Evolutionary conservation across 2,113 vertebrate species (phyloP).

Genomic region (Saccopteryx bilineata): DNA sequence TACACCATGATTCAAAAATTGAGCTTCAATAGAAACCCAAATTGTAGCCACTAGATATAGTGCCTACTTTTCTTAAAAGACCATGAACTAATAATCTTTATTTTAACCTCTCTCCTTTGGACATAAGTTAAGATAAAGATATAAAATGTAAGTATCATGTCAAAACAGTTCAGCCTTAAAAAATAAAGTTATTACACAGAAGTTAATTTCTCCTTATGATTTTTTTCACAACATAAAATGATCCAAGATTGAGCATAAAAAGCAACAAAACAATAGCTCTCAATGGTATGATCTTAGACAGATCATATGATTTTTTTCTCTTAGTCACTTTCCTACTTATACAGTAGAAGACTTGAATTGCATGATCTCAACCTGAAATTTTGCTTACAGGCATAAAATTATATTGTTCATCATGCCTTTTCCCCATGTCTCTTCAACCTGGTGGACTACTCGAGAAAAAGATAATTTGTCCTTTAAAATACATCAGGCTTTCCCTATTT

Average conservation of each 20-base stretch:
- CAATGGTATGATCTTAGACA: neutral
- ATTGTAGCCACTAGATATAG: fast-evolving
- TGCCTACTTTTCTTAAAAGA: neutral
- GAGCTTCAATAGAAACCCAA: neutral
- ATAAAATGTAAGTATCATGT: neutral
- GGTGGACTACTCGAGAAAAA: neutral
- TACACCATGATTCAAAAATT: neutral
- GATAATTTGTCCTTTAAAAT: neutral
- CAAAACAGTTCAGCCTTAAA: neutral
- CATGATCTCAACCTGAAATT: neutral
- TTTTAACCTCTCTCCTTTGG: neutral
- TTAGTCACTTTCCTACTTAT: neutral
- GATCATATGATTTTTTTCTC: neutral
- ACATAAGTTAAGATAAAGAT: neutral
- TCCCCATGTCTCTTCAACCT: neutral
- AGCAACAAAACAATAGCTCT: neutral
- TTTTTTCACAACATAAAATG: neutral
- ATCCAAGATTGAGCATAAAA: neutral
- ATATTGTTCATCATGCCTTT: neutral
- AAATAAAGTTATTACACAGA: neutral
- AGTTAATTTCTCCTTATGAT: neutral
- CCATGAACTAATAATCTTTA: neutral
- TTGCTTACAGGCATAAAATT: neutral
- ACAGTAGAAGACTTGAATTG: neutral
- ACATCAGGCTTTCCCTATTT: neutral